Base-by-base conservation (phyloP, 2,113 vertebrate species). In the Atrichornis clamosus region DNA sequence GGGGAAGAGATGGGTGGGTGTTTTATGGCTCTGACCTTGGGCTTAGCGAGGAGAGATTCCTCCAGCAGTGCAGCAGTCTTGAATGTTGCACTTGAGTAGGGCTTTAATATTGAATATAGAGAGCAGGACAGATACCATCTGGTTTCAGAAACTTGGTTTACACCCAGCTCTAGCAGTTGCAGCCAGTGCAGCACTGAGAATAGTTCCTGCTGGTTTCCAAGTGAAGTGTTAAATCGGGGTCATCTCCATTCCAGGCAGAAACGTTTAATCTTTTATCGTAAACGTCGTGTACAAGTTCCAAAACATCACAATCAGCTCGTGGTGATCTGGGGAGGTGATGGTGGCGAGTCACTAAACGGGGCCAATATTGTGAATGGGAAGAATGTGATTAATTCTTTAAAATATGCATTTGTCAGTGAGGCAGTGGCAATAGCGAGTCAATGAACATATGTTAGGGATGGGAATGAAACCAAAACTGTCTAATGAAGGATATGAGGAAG, bases 391-490 rank as follows among this genome's bases (percentile, higher is more conserved):
- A 47, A 62, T 86, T 89, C 89, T 82, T 81, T 37, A 30, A 28
- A 77, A 60, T 6, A 5, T 22, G 33, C 47, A n/a, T 95, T 93
- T 95, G 83, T 86, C 52, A 33, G 89, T 11, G 73, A 44, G 81
- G 83, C 81, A 92, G 49, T 91, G 80, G 87, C 78, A 93, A 9
- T 65, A 79, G 62, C 44, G 60, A 81, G 73, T 72, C 91, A 93
- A 30, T 81, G 93, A 95, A 53, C 93, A 78, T 92, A 88, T 92
- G 91, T 81, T 80, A 44, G 93, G 77, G 69, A 55, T 78, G 95
- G 93, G 94, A 92, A 81, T 39, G 89, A 20, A 87, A 89, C 77
- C 93, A 91, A 78, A 84, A 73, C 1, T 50, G 18, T 14, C 46
- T 74, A 13, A 20, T 32, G 90, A 28, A 70, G 82, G 76, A 59